phyloP scores from a whole-genome alignment of 2,113 vertebrate genomes.

The Myxocyprinus asiaticus region DNA sequence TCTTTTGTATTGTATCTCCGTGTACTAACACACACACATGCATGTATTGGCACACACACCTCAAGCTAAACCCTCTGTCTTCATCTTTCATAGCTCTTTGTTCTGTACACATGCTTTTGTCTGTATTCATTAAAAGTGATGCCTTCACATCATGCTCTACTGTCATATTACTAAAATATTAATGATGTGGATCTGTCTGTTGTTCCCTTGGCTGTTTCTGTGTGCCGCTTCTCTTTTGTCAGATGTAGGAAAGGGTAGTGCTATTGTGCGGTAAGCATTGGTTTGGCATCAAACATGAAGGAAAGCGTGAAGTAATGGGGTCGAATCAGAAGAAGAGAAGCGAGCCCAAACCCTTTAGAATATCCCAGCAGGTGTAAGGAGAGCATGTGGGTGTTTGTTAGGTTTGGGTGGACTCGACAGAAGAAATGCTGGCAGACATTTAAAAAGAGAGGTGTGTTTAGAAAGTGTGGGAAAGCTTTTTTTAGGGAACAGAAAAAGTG shows the following conservation, averaged over 20 bases:
- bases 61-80: constrained; percentile 46
- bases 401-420: too few relatives aligned
- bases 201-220: constrained; percentile 42
- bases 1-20: constrained; percentile 1
- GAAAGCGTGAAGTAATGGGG: constrained; percentile 67
- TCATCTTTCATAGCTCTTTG: constrained; percentile 18
- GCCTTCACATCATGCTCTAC: constrained; percentile 63
- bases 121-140: constrained; percentile 74
- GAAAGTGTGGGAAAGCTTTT: constrained; percentile 18
- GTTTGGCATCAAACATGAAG: constrained; percentile 59
- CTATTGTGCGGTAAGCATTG: neutral
- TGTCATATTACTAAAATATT: constrained; percentile 74
- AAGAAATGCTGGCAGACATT: constrained; percentile 41
- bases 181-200: constrained; percentile 56
- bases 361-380: constrained; percentile 36
- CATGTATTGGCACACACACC: constrained; percentile 1
- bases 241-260: constrained; percentile 31
- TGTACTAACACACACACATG: neutral
- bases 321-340: constrained; percentile 45
- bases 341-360: constrained; percentile 22
- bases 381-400: constrained; percentile 13
- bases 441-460: constrained; percentile 36
- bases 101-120: constrained; percentile 63
- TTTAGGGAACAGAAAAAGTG: neutral
- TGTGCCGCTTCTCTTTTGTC: constrained; percentile 36